phyloP scores from a whole-genome alignment of 92 coral and sea anemone species.

The Bergia sp. region DNA sequence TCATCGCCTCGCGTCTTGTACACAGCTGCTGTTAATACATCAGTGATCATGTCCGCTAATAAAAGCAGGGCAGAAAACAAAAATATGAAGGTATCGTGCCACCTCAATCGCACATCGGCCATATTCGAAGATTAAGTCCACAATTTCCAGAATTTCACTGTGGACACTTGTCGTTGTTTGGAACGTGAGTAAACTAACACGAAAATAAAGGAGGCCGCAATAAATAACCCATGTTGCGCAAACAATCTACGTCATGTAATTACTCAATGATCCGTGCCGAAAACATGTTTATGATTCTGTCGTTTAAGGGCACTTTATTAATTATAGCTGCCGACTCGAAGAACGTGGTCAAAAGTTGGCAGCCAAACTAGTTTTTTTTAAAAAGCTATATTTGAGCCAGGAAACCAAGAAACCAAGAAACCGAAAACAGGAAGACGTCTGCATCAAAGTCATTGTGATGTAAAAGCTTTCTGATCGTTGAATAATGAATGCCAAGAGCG shows the following conservation, averaged over 20 bases:
- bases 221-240: neutral
- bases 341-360: no score
- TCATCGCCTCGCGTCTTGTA: slow-evolving; percentile 30
- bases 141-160: neutral
- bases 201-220: neutral
- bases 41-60: slow-evolving; percentile 32
- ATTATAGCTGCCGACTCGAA: neutral
- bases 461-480: neutral
- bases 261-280: slow-evolving; percentile 4
- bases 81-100: slow-evolving; percentile 39
- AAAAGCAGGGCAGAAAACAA: slow-evolving; percentile 29
- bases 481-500: neutral
- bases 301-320: neutral
- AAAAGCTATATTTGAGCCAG: neutral
- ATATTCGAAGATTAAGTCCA: neutral
- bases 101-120: slow-evolving; percentile 32
- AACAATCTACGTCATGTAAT: slow-evolving; percentile 16
- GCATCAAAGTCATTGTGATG: neutral
- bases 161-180: neutral
- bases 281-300: slow-evolving; percentile 10
- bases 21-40: slow-evolving; percentile 31
- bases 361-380: no score
- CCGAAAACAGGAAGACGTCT: neutral
- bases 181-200: neutral
- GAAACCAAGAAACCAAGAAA: neutral